Conservation (phyloP, 1,140 invertebrate genomes). For the Helicoverpa zea region DNA sequence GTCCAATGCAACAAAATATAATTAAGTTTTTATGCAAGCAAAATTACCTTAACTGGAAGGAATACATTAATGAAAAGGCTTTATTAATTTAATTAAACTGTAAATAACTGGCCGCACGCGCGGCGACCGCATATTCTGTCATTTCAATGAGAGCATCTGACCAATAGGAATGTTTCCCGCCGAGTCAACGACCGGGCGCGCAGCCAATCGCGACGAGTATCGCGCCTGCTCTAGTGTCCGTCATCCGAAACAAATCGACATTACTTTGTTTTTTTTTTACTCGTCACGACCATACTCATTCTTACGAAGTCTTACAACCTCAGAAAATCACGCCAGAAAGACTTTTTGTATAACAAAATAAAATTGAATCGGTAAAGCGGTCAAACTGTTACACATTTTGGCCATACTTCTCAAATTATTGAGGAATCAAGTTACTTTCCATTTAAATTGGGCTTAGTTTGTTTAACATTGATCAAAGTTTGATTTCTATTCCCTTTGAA, state of each 20-base stretch:
- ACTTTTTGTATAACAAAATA: slow-evolving; percentile 34
- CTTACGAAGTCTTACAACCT: slow-evolving; percentile 35
- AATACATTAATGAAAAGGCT: slow-evolving; percentile 17
- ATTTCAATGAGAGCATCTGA: slow-evolving; percentile 36
- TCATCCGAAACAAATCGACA: slow-evolving; percentile 78
- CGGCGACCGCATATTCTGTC: slow-evolving; percentile 3
- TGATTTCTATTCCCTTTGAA: slow-evolving; percentile 4
- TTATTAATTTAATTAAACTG: slow-evolving; percentile 34
- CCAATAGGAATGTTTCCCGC: slow-evolving; percentile 64
- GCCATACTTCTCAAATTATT: background rate
- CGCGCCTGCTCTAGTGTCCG: slow-evolving; percentile 66
- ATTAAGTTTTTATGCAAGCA: background rate
- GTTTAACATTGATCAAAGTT: slow-evolving; percentile 33
- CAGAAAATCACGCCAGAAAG: background rate
- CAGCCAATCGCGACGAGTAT: slow-evolving; percentile 69
- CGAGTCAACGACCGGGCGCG: slow-evolving; percentile 70
- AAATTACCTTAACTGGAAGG: background rate
- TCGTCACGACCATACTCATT: slow-evolving; percentile 63
- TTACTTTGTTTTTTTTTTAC: slow-evolving; percentile 68
- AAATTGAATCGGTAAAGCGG: background rate
- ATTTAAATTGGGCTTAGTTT: slow-evolving; percentile 14
- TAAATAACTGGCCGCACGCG: slow-evolving; percentile 6
- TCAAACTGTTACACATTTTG: background rate
- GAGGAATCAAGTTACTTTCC: slow-evolving; percentile 8
- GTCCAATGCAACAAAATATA: background rate